Percentiles rank a stretch among this genome's conserved stretches.
Evolutionary conservation across 2,888 invertebrate genomes (phyloP).

Genomic region (Malacosoma neustria): DNA sequence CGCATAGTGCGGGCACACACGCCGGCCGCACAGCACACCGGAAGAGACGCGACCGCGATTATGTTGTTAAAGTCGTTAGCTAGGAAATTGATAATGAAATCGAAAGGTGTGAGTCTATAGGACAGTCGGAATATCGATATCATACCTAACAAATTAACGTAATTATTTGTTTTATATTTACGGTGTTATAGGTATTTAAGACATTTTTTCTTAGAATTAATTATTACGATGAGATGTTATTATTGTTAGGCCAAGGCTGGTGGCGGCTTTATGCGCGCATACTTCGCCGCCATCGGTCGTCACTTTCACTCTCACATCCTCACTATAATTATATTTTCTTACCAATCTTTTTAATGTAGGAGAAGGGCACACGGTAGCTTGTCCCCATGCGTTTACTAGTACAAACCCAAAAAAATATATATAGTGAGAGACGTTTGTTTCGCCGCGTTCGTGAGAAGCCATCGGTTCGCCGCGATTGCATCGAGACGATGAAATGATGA

Average conservation of each 20-base stretch:
- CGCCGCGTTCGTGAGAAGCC: conserved; percentile 71
- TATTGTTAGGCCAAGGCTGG: conserved; percentile 64
- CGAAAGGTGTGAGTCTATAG: conserved; percentile 71
- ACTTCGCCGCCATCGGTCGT: conserved; percentile 50
- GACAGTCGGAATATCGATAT: conserved; percentile 71
- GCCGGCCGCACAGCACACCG: conserved; percentile 37
- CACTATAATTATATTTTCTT: conserved; percentile 74
- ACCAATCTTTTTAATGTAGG: conserved; percentile 68
- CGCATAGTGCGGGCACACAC: conserved; percentile 16
- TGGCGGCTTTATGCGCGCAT: conserved; percentile 39
- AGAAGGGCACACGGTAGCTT: conserved; percentile 71
- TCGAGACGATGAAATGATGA: conserved; percentile 53
- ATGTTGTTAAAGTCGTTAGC: conserved; percentile 72
- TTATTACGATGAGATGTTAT: conserved; percentile 71
- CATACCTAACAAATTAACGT: conserved; percentile 75
- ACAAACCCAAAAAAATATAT: conserved; percentile 49
- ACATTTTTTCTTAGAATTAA: conserved; percentile 75
- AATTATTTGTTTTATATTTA: conserved; percentile 75
- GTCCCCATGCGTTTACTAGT: conserved; percentile 65
- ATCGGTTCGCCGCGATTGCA: conserved; percentile 70
- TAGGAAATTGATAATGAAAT: conserved; percentile 75
- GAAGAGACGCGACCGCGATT: conserved; percentile 65
- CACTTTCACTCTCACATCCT: conserved; percentile 69
- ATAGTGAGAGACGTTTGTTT: conserved; percentile 63
- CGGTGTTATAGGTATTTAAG: conserved; percentile 75